Base-by-base conservation (phyloP, 2,113 vertebrate genomes). In the Ophthalmolycus amberensis region DNA sequence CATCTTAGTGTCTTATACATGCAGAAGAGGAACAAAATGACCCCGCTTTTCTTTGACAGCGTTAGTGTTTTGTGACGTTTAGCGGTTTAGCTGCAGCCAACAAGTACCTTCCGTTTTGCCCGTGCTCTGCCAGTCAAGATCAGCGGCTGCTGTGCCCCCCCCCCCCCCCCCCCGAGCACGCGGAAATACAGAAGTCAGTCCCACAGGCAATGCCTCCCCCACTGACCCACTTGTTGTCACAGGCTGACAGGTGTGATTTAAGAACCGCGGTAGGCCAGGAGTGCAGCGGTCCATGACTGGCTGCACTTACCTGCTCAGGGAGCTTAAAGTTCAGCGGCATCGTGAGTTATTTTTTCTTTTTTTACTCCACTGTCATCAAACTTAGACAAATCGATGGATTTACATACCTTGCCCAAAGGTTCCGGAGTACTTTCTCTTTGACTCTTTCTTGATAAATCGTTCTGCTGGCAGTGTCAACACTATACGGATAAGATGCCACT, bases 161-260 rank as follows among this genome's bases (percentile, higher is more conserved):
- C 64, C 69, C 86, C 80, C 67, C 75, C 32, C 85, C 75, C 60
- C 84, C 75, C 67, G 75, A 88, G 89, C 38, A 29, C 80, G 34
- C 16, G 56, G 88, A 90, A 87, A 54, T 84, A 91, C 87, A 90
- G 86, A 91, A 84, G 80, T 84, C 85, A 42, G 75, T 85, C 88
- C 82, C 82, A 66, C 37, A 83, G 85, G 83, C 84, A 69, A 91
- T 91, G 77, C 82, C 85, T 90, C 86, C 88, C 87, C 73, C 67
- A 37, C 85, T 80, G 83, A 89, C 84, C 79, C 58, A 82, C 81
- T 79, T 90, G 85, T 91, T 92, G 85, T 87, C 77, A 67, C 84
- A 74, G 73, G 84, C 79, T 88, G 90, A 90, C 88, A 91, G 75
- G 78, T 82, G 86, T 90, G 89, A 93, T 89, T 91, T 88, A 91